These are phyloP conservation scores for Drosophila sulfurigaster DNA, from an alignment of 1,140 invertebrate species.

Conservation along the genomic window DNA sequence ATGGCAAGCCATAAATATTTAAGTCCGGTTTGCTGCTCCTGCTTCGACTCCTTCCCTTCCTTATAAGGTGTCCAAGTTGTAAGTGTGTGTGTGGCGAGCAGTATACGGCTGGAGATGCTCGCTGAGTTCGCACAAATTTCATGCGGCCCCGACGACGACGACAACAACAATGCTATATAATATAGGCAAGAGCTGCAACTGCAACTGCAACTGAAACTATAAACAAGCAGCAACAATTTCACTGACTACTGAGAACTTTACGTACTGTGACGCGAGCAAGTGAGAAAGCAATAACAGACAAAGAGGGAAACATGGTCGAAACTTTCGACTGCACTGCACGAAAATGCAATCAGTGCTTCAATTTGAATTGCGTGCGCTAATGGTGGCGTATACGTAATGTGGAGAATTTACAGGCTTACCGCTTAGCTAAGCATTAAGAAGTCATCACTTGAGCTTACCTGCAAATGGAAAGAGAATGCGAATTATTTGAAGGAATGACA, in stretches of 20 bases:
- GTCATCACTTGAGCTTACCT: constrained; percentile 23
- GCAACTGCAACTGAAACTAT: constrained; percentile 65
- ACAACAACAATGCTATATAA: constrained; percentile 72
- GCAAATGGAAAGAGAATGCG: constrained; percentile 16
- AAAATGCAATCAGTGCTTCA: constrained; percentile 44
- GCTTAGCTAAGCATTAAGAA: not conserved
- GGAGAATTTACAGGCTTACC: constrained; percentile 28
- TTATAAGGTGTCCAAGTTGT: constrained; percentile 37
- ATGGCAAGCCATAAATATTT: constrained; percentile 78
- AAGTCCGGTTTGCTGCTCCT: constrained; percentile 26
- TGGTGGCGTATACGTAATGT: constrained; percentile 72
- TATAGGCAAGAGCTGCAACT: constrained; percentile 51
- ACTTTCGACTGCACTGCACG: constrained; percentile 61
- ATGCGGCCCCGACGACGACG: constrained; percentile 48
- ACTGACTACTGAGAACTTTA: constrained; percentile 81
- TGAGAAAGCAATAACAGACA: not conserved
- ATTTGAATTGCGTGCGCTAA: constrained; percentile 45
- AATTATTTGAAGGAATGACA: not conserved
- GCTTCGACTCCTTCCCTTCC: constrained; percentile 10
- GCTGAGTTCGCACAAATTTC: constrained; percentile 65
- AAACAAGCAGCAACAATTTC: constrained; percentile 77
- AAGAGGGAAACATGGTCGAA: not conserved
- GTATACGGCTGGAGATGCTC: constrained; percentile 44
- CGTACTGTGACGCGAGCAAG: constrained; percentile 68
- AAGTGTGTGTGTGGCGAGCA: constrained; percentile 22